A percentile compares a stretch with the other conserved stretches of the same genome.
phyloP scores from a whole-genome alignment of 2,888 invertebrate species.

The Cataglyphis livida region DNA sequence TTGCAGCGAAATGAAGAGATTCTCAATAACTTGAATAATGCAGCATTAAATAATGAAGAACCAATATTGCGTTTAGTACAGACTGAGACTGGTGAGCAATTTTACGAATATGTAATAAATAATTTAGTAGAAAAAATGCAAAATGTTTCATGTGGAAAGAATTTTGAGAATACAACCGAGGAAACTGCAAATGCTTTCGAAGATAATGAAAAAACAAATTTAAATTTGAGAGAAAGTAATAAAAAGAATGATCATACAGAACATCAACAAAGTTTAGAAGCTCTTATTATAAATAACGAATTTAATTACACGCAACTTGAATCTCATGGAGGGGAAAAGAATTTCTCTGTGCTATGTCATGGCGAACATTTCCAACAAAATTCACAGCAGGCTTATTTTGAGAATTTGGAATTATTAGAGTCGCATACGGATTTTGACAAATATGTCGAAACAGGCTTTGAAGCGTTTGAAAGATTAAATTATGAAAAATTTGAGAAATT shows the following conservation, averaged over 20 bases:
- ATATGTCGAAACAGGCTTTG: conserved; percentile 73
- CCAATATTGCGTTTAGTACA: conserved; percentile 77
- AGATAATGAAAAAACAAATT: conserved; percentile 3
- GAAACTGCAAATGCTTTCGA: conserved; percentile 5
- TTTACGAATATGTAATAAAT: conserved; percentile 80
- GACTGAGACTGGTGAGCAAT: conserved; percentile 79
- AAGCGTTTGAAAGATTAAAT: conserved; percentile 69
- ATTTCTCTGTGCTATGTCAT: conserved; percentile 34
- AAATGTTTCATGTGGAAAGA: conserved; percentile 37
- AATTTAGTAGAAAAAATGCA: conserved; percentile 74
- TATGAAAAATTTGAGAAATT: conserved; percentile 74
- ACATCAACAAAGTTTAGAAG: conserved; percentile 48
- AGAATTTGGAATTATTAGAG: conserved; percentile 66
- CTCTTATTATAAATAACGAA: conserved; percentile 56
- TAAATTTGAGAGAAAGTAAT: not conserved
- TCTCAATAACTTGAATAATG: conserved; percentile 27
- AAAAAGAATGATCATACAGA: conserved; percentile 31
- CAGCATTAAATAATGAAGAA: conserved; percentile 59
- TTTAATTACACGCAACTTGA: conserved; percentile 64
- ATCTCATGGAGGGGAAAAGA: conserved; percentile 61
- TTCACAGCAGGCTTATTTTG: conserved; percentile 28
- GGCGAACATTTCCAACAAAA: conserved; percentile 44
- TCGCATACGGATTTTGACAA: conserved; percentile 68
- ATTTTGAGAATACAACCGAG: conserved; percentile 40
- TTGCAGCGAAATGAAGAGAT: conserved; percentile 9